Base-by-base conservation (phyloP, 2,113 vertebrate species). In the Hystrix brachyura region DNA sequence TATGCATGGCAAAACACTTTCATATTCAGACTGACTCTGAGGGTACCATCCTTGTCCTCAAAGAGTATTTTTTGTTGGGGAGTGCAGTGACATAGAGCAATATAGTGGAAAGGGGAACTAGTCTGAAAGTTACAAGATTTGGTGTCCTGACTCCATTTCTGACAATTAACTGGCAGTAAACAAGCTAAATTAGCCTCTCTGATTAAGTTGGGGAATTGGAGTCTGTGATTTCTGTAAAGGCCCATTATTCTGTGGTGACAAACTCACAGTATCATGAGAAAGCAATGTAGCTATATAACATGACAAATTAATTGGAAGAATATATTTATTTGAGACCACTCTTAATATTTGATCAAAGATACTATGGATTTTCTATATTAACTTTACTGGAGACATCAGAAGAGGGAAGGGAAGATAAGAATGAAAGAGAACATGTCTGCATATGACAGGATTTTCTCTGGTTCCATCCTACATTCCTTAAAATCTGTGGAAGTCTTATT, bases 161-260 rank as follows among this genome's bases (percentile, higher is more conserved):
- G 62, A 59, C 78, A 62, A 10, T 92, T 94, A 74, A 48, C 55
- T 95, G 82, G 43, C 46, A 92, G 8, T 83, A 59, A 87, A 80
- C 51, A 81, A 89, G 51, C 64, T 95, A 94, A 93, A 87, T 90
- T 87, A 94, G 51, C 67, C 84, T 95, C 78, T 97, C 79, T 93
- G 51, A 96, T 80, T 97, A 96, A 84, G 15, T 87, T 90, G 53
- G 46, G 21, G 23, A 9, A 65, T 85, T 93, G 43, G 46, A 88
- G 27, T 72, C 91, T 97, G 17, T 96, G 53, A 55, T 85, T 97
- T 88, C 57, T 90, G 81, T 83, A 90, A 94, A 87, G 86, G 55
- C 57, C 79, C 79, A 14, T 46, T 69, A 55, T 87, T 97, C 72
- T 97, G 96, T 80, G 46, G 51, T 72, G 48, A 94, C 18, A 89